Base-by-base conservation (phyloP, 2,797 vertebrate genomes). In the Esox masquinongy region DNA sequence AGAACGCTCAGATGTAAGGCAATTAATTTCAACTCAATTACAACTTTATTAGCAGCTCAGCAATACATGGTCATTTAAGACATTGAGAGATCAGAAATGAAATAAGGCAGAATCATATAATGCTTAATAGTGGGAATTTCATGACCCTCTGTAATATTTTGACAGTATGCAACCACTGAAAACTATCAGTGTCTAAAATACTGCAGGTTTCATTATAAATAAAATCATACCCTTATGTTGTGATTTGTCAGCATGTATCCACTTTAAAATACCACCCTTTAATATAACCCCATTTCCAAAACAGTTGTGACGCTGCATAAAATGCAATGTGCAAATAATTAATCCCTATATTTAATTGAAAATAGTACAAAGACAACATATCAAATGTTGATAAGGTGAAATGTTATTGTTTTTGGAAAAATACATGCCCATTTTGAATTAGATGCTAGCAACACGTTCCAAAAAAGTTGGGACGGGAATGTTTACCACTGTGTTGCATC, bases 1-100 rank as follows among this genome's bases (percentile, higher is more conserved):
- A 93, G 97, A 87, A 97, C 96, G 56, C 95, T 99, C 83, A 91
- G 97, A 95, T 99, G 97, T 99, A 93, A 96, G 96, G 87, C 7
- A 68, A 43, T 8, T 67, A 5, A 67, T 11, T 31, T 31, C 15
- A 29, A 3, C 22, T 4, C 9, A 47, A 47, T 47, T 47, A 47
- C 9, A 61, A 61, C 56, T 26, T 61, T 61, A 61, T 61, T 61
- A 26, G n/a, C n/a, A 59, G 19, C 51, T 56, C 22, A 4, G 56
- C 8, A 11, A 61, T 26, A 61, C 22, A 26, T 24, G 7, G 4
- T 22, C 43, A 43, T 43, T 43, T 9, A 56, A 56, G n/a, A 56
- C 53, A 56, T 56, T 56, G n/a, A 56, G 53, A 56, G 53, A 16
- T 56, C 51, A 56, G 17, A 56, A 53, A 56, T 0, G 19, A 1